Base-by-base conservation (phyloP, 1,140 invertebrate genomes). In the Drosophila pandora region DNA sequence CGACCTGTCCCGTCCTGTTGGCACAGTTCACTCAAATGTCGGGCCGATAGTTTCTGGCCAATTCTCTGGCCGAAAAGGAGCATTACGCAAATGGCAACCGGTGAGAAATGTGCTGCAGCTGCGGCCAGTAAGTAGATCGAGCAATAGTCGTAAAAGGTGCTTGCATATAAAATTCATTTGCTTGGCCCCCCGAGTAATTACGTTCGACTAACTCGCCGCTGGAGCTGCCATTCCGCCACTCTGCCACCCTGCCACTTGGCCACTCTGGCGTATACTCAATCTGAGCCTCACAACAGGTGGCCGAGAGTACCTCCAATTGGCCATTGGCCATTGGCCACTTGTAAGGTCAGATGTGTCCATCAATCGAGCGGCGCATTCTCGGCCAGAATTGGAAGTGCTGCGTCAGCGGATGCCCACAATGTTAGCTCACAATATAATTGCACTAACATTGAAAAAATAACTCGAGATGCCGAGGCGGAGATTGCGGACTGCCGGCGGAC, bases 331-430 rank as follows among this genome's bases (percentile, higher is more conserved):
- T 43, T 21, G 57, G 56, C 48, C 47, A 67, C 59, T 67, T 32
- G 43, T 77, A 85, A 85, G 81, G 81, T 85, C 82, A 85, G 39
- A 49, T 62, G 58, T 85, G 77, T 85, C 82, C 73, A 87, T 85
- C 77, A 77, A 58, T 62, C 49, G 62, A 47, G 37, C 41, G 13
- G 61, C 76, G 67, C 81, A 80, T 85, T 76, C 83, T 76, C 30
- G 32, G 60, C 59, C 59, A 49, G 37, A 68, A 69, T 57, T 48
- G 63, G 50, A 23, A 48, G 32, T 30, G 43, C 61, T 61, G 62
- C 73, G 50, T 45, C 77, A 74, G 50, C 82, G 77, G 81, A 85
- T 85, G 73, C 75, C 41, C 48, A 57, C 34, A 37, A 37, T 53
- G 32, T 69, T 55, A 39, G 54, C 64, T 57, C 21, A 28, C 41